Conservation (phyloP, 2,797 vertebrate genomes). For the Enteromius paludinosus region DNA sequence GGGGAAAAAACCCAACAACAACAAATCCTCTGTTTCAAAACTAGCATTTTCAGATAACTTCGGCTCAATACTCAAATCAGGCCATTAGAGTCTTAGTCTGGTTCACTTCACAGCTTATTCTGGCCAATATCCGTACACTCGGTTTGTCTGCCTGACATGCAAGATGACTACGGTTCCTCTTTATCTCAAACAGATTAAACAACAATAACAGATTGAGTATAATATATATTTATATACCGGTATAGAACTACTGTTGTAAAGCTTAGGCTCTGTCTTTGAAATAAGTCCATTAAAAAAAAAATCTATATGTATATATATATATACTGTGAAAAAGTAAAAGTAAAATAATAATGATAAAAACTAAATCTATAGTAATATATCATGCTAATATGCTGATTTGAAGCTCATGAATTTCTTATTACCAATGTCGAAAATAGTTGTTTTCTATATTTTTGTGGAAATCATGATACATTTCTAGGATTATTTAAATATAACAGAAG, state of each 20-base stretch:
- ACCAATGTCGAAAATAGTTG: background rate
- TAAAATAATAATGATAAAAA: background rate
- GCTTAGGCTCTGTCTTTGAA: background rate
- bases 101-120: constrained; percentile 13
- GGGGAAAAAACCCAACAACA: background rate
- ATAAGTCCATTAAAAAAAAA: background rate
- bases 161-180: background rate
- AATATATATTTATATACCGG: background rate
- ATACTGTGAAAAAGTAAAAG: background rate
- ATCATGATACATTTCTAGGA: background rate
- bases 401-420: no score
- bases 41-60: constrained; percentile 22
- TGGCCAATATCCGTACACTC: background rate
- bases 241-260: background rate
- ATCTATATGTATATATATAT: no score
- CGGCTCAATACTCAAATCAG: constrained; percentile 10
- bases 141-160: background rate
- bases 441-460: background rate
- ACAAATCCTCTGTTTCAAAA: constrained; percentile 13
- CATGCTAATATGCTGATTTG: background rate
- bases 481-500: no score
- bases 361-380: background rate
- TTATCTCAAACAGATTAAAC: constrained; percentile 8
- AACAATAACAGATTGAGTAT: background rate
- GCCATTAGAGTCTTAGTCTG: constrained; percentile 28